Evolutionary conservation across 2,888 invertebrate genomes (phyloP).

Genomic region (Dromius quadrimaculatus): DNA sequence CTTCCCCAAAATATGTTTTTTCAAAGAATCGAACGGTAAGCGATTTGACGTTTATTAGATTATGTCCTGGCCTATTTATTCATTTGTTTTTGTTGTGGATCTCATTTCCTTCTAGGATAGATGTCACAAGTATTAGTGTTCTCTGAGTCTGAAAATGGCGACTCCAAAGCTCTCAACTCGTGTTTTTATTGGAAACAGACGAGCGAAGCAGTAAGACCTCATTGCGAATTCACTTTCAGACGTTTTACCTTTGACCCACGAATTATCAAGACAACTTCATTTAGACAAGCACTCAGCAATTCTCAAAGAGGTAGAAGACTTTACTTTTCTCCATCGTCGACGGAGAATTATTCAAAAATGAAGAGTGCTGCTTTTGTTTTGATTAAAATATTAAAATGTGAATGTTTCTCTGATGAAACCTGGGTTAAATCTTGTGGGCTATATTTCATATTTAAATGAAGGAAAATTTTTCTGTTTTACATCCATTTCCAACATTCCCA

Average conservation of each 20-base stretch:
- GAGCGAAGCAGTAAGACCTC: slow-evolving; percentile 12
- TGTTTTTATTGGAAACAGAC: neutral
- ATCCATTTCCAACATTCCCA: slow-evolving; percentile 30
- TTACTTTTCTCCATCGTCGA: neutral
- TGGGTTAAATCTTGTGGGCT: neutral
- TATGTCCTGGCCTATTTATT: too few species aligned
- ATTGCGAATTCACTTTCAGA: slow-evolving; percentile 19
- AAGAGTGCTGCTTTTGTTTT: neutral
- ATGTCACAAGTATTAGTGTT: slow-evolving; percentile 21
- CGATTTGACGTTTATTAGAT: too few species aligned
- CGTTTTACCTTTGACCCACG: neutral
- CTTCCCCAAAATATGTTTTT: too few species aligned
- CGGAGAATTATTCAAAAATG: neutral
- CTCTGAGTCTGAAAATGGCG: slow-evolving; percentile 12
- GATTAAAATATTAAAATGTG: neutral
- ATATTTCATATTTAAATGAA: slow-evolving; percentile 33
- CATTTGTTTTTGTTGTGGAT: too few species aligned
- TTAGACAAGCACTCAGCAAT: slow-evolving; percentile 23
- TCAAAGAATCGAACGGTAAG: too few species aligned
- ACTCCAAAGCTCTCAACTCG: neutral
- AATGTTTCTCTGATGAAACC: slow-evolving; percentile 2
- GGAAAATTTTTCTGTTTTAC: slow-evolving; percentile 39
- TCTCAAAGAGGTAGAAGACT: neutral
- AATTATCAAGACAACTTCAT: slow-evolving; percentile 28
- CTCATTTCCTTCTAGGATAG: neutral